These are phyloP conservation scores for Spinibarbus caldwelli DNA, from an alignment of 2,797 vertebrate genomes.

Conservation along the genomic window DNA sequence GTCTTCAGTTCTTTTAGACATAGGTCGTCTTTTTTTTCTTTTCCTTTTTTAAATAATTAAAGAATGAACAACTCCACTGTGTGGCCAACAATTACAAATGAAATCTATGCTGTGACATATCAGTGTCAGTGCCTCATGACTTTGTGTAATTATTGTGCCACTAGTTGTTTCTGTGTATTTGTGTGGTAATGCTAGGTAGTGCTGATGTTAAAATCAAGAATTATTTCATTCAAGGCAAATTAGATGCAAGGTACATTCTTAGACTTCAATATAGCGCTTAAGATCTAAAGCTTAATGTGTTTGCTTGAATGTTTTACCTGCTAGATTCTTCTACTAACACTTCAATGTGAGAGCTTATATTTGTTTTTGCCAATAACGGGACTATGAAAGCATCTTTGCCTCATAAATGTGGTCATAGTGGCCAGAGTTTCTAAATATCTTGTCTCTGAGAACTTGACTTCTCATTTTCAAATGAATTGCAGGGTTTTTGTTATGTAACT, in stretches of 20 bases:
- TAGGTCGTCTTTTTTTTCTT: neutral
- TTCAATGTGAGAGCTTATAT: slow-evolving; percentile 11
- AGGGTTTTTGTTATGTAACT: slow-evolving; percentile 75
- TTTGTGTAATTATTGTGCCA: slow-evolving; percentile 56
- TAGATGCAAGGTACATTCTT: slow-evolving; percentile 27
- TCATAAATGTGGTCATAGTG: too few relatives aligned
- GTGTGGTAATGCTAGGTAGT: slow-evolving; percentile 30
- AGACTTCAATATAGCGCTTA: slow-evolving; percentile 19
- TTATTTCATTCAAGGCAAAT: slow-evolving; percentile 33
- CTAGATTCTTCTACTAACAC: slow-evolving; percentile 44
- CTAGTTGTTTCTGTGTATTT: slow-evolving; percentile 40
- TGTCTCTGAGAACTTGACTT: slow-evolving; percentile 67
- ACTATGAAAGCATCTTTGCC: slow-evolving; percentile 24
- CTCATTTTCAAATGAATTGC: slow-evolving; percentile 61
- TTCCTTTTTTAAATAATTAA: neutral
- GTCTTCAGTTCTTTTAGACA: neutral
- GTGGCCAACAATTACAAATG: slow-evolving; percentile 42
- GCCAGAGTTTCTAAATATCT: slow-evolving; percentile 38
- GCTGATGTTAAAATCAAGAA: slow-evolving; percentile 31
- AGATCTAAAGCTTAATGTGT: slow-evolving; percentile 40
- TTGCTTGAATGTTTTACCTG: slow-evolving; percentile 39
- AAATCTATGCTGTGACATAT: slow-evolving; percentile 47
- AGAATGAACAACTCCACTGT: slow-evolving; percentile 13
- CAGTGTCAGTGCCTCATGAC: slow-evolving; percentile 48
- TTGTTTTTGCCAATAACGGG: slow-evolving; percentile 44